Evolutionary conservation across 2,113 vertebrate species (phyloP).

Genomic region (Pygathrix nemaeus): DNA sequence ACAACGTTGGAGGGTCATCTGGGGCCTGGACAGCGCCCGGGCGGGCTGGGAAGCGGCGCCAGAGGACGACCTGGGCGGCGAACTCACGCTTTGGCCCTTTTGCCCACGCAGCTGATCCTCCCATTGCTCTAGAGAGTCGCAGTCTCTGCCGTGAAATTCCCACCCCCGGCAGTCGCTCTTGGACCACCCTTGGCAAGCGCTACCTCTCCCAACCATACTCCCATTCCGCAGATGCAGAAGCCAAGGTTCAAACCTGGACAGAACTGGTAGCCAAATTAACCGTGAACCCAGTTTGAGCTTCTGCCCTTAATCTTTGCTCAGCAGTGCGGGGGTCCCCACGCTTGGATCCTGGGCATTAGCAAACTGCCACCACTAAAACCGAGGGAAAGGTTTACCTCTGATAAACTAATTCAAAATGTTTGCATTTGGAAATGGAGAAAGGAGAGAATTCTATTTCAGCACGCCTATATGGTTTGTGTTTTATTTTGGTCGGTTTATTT

Average conservation of each 20-base stretch:
- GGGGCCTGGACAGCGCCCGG: neutral
- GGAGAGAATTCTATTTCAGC: neutral
- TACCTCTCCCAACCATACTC: accelerated
- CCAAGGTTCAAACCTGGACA: neutral
- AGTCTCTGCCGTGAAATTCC: neutral
- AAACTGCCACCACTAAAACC: neutral
- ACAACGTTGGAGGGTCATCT: neutral
- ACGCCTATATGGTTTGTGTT: neutral
- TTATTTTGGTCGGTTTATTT: neutral
- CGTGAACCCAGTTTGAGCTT: neutral
- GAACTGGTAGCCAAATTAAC: neutral
- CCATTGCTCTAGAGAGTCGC: neutral
- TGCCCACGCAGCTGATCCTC: accelerated
- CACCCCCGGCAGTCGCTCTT: accelerated
- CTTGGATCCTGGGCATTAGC: neutral
- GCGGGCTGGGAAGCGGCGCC: neutral
- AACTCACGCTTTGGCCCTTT: no score
- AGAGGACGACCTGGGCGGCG: accelerated
- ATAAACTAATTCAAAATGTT: neutral
- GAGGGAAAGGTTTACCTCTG: neutral
- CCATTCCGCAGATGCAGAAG: neutral
- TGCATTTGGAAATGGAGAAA: neutral
- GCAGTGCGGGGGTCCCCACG: no score
- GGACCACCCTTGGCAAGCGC: neutral
- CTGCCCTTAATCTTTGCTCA: neutral